Percentiles rank a stretch among this genome's conserved stretches.
phyloP scores from a whole-genome alignment of 2,113 vertebrate genomes.

The Cololabis saira region DNA sequence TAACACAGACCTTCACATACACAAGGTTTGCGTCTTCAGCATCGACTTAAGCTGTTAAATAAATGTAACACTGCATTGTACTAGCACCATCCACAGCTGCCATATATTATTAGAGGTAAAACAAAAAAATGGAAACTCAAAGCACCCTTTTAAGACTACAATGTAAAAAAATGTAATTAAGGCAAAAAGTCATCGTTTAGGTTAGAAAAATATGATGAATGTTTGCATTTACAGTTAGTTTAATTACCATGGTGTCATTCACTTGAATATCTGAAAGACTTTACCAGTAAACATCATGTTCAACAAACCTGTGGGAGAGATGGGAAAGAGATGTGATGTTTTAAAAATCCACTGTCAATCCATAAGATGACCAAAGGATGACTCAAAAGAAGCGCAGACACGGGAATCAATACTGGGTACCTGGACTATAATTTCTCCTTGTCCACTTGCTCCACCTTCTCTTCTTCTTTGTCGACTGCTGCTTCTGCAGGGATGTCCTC shows the following conservation, averaged over 20 bases:
- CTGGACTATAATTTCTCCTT: slow-evolving; percentile 88
- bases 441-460: slow-evolving; percentile 74
- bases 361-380: background rate
- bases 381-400: background rate
- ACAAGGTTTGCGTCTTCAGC: slow-evolving; percentile 52
- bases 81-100: slow-evolving; percentile 53
- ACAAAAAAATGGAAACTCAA: slow-evolving; percentile 40
- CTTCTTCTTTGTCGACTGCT: slow-evolving; percentile 69
- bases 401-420: slow-evolving; percentile 50
- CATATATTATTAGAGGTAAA: slow-evolving; percentile 66
- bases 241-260: slow-evolving; percentile 34
- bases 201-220: slow-evolving; percentile 44
- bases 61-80: slow-evolving; percentile 58
- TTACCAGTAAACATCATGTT: slow-evolving; percentile 44
- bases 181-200: slow-evolving; percentile 42
- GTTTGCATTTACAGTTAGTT: slow-evolving; percentile 41
- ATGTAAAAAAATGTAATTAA: slow-evolving; percentile 29
- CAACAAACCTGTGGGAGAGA: slow-evolving; percentile 48
- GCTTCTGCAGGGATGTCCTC: slow-evolving; percentile 86
- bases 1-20: slow-evolving; percentile 20
- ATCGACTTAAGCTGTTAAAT: slow-evolving; percentile 49
- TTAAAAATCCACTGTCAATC: background rate
- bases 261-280: slow-evolving; percentile 38
- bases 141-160: slow-evolving; percentile 59
- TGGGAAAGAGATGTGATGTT: slow-evolving; percentile 12